Conservation (phyloP, 2,113 vertebrate species). For the Paedocypris sp. region DNA sequence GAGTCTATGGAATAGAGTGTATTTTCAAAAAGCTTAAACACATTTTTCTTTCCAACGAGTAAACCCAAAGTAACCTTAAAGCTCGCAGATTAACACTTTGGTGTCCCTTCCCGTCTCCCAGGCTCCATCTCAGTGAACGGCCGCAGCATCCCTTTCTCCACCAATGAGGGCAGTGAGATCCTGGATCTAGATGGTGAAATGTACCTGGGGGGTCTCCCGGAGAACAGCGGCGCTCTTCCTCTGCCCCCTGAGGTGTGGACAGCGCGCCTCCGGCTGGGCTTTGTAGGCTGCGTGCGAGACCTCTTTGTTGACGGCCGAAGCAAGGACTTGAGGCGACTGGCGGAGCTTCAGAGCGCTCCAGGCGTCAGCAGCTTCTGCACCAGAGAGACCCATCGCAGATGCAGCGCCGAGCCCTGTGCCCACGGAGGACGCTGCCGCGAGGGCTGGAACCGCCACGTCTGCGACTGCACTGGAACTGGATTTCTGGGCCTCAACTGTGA, state of each 20-base stretch:
- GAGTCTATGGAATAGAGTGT: too few species aligned
- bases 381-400: constrained; percentile 73
- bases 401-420: constrained; percentile 66
- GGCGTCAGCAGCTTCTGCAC: constrained; percentile 77
- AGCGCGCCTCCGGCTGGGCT: constrained; percentile 73
- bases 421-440: constrained; percentile 75
- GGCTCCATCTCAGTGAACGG: constrained; percentile 84
- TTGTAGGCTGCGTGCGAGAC: constrained; percentile 82
- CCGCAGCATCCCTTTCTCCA: constrained; percentile 73
- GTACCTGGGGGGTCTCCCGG: constrained; percentile 83
- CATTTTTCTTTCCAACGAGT: too few species aligned
- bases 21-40: too few species aligned
- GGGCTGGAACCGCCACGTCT: constrained; percentile 87
- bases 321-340: constrained; percentile 72
- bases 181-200: constrained; percentile 83
- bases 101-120: constrained; percentile 36
- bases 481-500: constrained; percentile 76
- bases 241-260: constrained; percentile 84
- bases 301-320: constrained; percentile 85
- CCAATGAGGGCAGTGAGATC: constrained; percentile 83
- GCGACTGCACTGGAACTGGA: constrained; percentile 79
- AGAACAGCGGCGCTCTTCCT: constrained; percentile 61
- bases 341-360: constrained; percentile 64
- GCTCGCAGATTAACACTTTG: too few species aligned
- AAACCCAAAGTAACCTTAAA: too few species aligned